These are phyloP conservation scores for human DNA, from an alignment of 2,113 vertebrate genomes.

Conservation along the genomic window DNA sequence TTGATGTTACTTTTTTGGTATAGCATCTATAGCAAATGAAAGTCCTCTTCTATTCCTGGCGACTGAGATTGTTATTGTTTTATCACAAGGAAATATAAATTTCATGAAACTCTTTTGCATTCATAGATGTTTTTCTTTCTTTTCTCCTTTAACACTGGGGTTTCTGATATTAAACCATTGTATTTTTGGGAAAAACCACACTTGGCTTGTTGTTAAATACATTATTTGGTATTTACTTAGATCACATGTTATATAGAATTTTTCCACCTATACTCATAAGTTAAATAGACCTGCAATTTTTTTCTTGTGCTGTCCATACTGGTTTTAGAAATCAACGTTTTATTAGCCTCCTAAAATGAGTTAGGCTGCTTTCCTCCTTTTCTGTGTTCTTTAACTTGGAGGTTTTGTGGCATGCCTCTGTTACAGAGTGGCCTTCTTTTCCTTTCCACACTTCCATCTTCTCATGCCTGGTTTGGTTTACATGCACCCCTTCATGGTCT, in stretches of 20 bases:
- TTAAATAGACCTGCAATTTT: neutral
- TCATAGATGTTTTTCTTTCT: neutral
- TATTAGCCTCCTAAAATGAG: neutral
- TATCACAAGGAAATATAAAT: conserved; percentile 5
- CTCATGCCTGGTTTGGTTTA: neutral
- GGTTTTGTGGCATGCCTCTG: neutral
- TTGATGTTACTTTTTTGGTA: neutral
- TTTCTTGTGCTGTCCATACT: neutral
- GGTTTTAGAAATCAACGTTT: conserved; percentile 9
- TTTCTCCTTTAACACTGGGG: neutral
- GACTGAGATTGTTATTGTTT: neutral
- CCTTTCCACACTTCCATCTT: neutral
- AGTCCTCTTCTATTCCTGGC: neutral
- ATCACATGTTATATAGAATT: neutral
- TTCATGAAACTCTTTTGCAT: neutral
- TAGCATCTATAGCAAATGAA: neutral
- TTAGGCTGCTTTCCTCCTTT: neutral
- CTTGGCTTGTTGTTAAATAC: neutral
- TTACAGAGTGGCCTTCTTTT: neutral
- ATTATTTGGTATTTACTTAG: neutral
- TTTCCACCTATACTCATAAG: neutral
- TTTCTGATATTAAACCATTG: neutral
- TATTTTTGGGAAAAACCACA: neutral
- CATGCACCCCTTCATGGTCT: neutral
- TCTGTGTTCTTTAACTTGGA: neutral